phyloP scores from a whole-genome alignment of 2,113 vertebrate genomes.

The Cervus canadensis region DNA sequence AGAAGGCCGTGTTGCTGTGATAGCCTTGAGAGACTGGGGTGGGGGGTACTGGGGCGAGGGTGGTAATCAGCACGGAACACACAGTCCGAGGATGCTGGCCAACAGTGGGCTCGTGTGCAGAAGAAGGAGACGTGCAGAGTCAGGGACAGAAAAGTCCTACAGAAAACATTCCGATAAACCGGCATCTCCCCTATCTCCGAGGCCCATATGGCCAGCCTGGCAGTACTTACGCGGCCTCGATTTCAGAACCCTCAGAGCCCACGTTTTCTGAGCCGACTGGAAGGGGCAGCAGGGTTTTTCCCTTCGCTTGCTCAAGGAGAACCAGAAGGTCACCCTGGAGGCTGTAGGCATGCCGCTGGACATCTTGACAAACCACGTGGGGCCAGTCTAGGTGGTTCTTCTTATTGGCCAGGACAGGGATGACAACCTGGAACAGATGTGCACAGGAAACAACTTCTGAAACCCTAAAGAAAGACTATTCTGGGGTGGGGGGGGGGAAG shows the following conservation, averaged over 20 bases:
- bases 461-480: neutral
- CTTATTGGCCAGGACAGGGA: conserved; percentile 86
- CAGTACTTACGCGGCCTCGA: conserved; percentile 80
- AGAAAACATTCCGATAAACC: neutral
- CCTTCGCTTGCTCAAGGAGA: conserved; percentile 87
- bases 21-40: neutral
- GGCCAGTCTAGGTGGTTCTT: conserved; percentile 89
- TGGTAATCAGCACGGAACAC: neutral
- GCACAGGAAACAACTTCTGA: neutral
- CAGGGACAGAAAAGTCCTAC: neutral
- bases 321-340: conserved; percentile 83
- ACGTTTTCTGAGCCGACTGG: conserved; percentile 82
- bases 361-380: conserved; percentile 86
- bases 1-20: neutral
- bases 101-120: neutral
- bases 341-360: conserved; percentile 81
- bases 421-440: conserved; percentile 83
- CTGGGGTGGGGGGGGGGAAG: too few relatives aligned
- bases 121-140: neutral
- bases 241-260: conserved; percentile 76
- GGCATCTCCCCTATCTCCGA: neutral
- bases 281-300: conserved; percentile 90
- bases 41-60: neutral
- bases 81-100: neutral
- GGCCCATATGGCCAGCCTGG: neutral